Percentiles rank a stretch among this genome's conserved stretches.
Evolutionary conservation across 2,797 vertebrate species (phyloP).

Genomic region (Bovichtus variegatus): DNA sequence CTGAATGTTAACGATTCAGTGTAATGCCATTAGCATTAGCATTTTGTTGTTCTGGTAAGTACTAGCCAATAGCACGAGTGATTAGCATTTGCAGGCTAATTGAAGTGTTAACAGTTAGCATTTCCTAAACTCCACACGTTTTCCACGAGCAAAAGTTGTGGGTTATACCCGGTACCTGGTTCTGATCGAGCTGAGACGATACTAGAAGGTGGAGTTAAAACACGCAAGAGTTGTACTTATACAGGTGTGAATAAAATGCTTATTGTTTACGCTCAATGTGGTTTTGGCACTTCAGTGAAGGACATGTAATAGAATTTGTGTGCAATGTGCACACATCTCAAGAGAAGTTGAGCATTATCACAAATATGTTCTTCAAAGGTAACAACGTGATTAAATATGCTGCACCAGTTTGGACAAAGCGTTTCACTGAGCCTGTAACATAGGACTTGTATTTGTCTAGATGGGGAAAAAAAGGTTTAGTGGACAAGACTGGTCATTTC

Average conservation of each 20-base stretch:
- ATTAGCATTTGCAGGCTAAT: neutral
- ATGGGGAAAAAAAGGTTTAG: too few species aligned
- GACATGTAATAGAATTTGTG: neutral
- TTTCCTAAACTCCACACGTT: too few species aligned
- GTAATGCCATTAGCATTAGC: neutral
- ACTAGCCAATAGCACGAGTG: neutral
- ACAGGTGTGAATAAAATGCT: too few species aligned
- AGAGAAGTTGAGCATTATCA: neutral
- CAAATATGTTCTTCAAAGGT: neutral
- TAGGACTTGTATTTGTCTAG: too few species aligned
- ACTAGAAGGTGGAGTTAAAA: too few species aligned
- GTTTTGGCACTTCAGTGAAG: neutral
- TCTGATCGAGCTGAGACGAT: too few species aligned
- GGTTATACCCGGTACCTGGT: too few species aligned
- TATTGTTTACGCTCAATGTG: too few species aligned
- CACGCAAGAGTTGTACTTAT: too few species aligned
- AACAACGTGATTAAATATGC: neutral
- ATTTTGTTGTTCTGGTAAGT: neutral
- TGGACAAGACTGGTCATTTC: conserved; percentile 37
- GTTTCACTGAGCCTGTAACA: neutral
- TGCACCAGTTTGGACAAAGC: neutral
- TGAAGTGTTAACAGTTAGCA: neutral
- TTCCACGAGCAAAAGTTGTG: too few species aligned
- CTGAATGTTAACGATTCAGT: neutral
- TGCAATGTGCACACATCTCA: neutral